Evolutionary conservation across 2,113 vertebrate genomes (phyloP).

Genomic region (Pelecanoides urinatrix): DNA sequence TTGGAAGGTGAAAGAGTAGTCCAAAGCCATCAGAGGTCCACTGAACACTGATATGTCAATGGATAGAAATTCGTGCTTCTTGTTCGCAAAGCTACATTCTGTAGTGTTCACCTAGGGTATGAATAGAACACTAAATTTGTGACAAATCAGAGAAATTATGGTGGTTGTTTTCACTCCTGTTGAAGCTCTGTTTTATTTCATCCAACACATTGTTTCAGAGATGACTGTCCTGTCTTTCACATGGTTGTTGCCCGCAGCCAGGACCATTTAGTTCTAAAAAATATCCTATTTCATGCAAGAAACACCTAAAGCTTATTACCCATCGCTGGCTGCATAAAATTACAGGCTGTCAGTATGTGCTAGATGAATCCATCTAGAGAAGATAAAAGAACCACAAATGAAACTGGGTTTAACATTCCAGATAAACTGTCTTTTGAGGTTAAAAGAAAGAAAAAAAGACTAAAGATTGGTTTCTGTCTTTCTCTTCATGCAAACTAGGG

Average conservation of each 20-base stretch:
- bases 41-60: background rate
- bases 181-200: background rate
- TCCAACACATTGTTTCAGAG: background rate
- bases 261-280: background rate
- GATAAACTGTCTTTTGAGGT: background rate
- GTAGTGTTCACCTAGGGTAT: background rate
- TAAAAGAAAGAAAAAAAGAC: background rate
- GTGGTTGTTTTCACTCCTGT: background rate
- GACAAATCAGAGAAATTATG: background rate
- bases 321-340: background rate
- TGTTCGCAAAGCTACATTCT: background rate
- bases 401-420: background rate
- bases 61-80: background rate
- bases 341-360: constrained; percentile 6
- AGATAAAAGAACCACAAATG: background rate
- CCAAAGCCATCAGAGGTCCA: background rate
- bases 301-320: background rate
- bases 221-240: background rate
- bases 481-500: background rate
- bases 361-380: constrained; percentile 23
- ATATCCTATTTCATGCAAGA: background rate
- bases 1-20: background rate
- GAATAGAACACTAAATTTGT: background rate
- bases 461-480: background rate
- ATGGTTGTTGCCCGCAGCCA: background rate